These are phyloP conservation scores for Metopia argyrocephala DNA, from an alignment of 2,888 invertebrate genomes.

Conservation along the genomic window DNA sequence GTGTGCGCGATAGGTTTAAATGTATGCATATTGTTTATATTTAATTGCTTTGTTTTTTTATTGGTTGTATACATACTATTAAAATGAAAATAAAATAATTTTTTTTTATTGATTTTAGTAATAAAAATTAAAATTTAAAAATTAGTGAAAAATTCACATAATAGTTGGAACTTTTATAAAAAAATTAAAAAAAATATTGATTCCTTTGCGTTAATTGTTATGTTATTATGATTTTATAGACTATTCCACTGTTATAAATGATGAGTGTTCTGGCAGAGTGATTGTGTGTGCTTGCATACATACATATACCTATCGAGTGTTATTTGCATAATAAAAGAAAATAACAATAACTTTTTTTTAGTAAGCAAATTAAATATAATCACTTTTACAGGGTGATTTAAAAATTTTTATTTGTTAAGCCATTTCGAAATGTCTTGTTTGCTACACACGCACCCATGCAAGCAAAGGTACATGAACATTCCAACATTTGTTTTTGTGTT, in stretches of 20 bases:
- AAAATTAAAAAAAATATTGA: not conserved
- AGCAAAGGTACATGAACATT: no score
- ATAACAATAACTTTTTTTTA: not conserved
- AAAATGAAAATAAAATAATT: not conserved
- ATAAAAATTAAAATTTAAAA: not conserved
- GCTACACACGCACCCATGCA: no score
- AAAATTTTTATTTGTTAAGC: not conserved
- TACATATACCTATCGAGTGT: not conserved
- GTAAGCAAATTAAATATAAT: not conserved
- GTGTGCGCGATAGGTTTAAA: no score
- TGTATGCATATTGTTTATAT: no score
- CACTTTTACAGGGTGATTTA: not conserved
- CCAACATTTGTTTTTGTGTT: constrained; percentile 8
- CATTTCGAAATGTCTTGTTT: no score
- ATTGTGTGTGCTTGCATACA: not conserved
- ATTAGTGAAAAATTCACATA: not conserved
- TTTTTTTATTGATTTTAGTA: not conserved
- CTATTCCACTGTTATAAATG: no score
- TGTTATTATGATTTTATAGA: no score
- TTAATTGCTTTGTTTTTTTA: not conserved
- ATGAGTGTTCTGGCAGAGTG: no score
- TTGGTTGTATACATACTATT: not conserved
- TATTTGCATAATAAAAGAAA: not conserved
- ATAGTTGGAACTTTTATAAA: no score
- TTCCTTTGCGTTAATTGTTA: not conserved